These are phyloP conservation scores for Numenius arquata DNA, from an alignment of 2,113 vertebrate species.

Conservation along the genomic window DNA sequence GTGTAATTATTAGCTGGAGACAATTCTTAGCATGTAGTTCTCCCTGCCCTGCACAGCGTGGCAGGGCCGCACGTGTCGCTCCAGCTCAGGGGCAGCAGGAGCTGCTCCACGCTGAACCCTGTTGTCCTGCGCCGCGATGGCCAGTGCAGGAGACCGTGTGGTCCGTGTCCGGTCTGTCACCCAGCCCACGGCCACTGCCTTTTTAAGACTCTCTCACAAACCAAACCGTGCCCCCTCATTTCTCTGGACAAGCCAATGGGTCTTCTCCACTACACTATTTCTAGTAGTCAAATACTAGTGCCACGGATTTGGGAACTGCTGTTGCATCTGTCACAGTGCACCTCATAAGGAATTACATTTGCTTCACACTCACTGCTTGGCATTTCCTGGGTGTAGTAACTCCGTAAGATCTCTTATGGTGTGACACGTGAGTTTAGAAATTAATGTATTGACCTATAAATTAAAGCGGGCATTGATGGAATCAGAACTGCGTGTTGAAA, in stretches of 20 bases:
- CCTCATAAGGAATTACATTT: background rate
- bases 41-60: background rate
- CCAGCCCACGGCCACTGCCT: background rate
- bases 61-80: too few relatives aligned
- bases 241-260: background rate
- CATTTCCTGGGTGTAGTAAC: background rate
- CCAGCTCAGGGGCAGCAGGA: background rate
- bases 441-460: background rate
- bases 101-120: background rate
- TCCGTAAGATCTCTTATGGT: background rate
- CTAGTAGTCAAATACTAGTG: background rate
- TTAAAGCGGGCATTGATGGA: background rate
- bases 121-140: background rate
- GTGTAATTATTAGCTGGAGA: background rate
- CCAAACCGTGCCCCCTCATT: background rate
- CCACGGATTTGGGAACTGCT: background rate
- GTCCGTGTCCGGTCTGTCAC: background rate
- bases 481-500: background rate
- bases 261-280: background rate
- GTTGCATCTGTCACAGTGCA: background rate
- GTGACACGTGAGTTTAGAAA: background rate
- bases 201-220: background rate
- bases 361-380: background rate
- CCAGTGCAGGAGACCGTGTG: too few relatives aligned
- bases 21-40: background rate